Base-by-base conservation (phyloP, 2,797 vertebrate genomes). In the Gallinago stenura region DNA sequence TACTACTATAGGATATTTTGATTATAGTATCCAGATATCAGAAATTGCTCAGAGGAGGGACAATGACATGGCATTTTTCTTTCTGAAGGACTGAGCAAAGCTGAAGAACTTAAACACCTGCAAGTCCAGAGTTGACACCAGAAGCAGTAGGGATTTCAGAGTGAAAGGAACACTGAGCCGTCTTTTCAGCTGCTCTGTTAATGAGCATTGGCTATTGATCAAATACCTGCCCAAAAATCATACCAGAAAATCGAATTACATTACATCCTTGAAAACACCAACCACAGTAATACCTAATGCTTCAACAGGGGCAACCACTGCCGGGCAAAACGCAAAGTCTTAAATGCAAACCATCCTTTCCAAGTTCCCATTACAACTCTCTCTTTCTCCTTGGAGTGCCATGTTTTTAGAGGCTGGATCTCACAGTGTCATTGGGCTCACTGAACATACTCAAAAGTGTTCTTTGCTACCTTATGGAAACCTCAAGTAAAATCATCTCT, bases 401-500 rank as follows among this genome's bases (percentile, higher is more conserved):
- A 73, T 25, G 33, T 60, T 51, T 6, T 56, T 25, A 62, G 17
- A 22, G 65, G 31, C 61, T 68, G 33, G 25, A 54, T 69, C 28
- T 84, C 28, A 17, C 3, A 15, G 18, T 15, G 53, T 22, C 45
- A 41, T 39, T 39, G 46, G 25, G 54, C 33, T 58, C 15, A 18
- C 18, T 13, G 39, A 61, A 33, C 5, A 14, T 7, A 33, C 11
- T 54, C 57, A 48, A 20, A 84, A 82, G 3, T 26, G n/a, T 1
- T 86, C 13, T 17, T 48, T 62, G 31, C 37, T 83, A 50, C 80
- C n/a, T 80, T 53, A 65, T 15, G 15, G 64, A 93, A 93, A 75
- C 33, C 62, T 41, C 28, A 60, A 76, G 35, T 30, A 79, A 91
- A 95, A 88, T 39, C 1, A 50, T n/a, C 9, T 89, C 51, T 66